Base-by-base conservation (phyloP, 2,113 vertebrate genomes). In the Castor canadensis region DNA sequence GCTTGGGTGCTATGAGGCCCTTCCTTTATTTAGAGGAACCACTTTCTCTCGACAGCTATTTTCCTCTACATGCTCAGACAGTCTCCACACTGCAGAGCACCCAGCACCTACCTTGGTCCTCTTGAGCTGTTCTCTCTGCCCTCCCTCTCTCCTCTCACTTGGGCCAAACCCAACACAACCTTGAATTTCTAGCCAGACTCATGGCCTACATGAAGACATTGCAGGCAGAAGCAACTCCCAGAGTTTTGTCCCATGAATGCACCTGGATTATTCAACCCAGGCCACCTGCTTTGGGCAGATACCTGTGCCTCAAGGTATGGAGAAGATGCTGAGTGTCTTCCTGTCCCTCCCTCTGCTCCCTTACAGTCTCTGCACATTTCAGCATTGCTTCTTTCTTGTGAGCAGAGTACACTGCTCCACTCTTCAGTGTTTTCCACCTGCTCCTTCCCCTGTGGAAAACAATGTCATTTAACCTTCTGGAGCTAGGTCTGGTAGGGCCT, bases 1-100 rank as follows among this genome's bases (percentile, higher is more conserved):
- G 22, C 28, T 47, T 3, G 9, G 47, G 10, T 30, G 8, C 40
- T 3, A 16, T n/a, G 4, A 56, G 8, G 62, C 8, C 28, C 60
- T 10, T 38, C 32, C 43, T 17, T 7, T 6, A 54, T 52, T 2
- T 3, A 2, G 32, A 43, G 66, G 28, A 52, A 13, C 32, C 54
- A 35, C 6, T 13, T 45, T 30, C 49, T 38, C 54, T 45, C 20
- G 11, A 30, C 11, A 40, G n/a, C 45, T 30, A 8, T 4, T 6
- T 35, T 20, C 24, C 22, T 22, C 22, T 1, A 0, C 5, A 7
- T 3, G 16, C 28, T 24, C 32, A 1, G 15, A 16, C 2, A n/a
- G n/a, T 52, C 5, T 38, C 22, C 30, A 0, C 77, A 2, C 35
- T 19, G 1, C 0, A 4, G 62, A 60, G 45, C 11, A 20, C 9